Conservation (phyloP, 2,797 vertebrate genomes). For the Eulemur albifrons region DNA sequence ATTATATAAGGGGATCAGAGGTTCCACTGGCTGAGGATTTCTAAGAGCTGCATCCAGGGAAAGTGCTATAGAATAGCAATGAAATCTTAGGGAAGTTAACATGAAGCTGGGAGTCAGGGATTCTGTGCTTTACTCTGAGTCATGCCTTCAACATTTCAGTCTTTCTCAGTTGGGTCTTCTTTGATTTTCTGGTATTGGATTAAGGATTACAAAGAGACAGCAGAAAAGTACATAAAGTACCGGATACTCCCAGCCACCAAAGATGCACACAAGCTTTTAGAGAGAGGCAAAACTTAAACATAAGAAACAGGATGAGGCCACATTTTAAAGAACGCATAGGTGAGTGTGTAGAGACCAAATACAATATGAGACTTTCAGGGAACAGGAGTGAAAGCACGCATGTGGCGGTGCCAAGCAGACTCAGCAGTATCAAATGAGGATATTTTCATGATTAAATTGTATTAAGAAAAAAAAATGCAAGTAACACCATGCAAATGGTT, state of each 20-base stretch:
- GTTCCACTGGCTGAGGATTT: not conserved
- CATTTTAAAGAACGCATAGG: not conserved
- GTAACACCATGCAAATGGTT: not conserved
- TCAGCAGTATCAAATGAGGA: not conserved
- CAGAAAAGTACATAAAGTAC: not conserved
- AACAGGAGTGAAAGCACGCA: not conserved
- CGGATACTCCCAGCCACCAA: not conserved
- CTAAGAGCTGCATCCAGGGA: not conserved
- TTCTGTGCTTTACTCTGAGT: not conserved
- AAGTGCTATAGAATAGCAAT: not conserved
- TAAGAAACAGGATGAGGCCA: not conserved
- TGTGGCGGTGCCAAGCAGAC: not conserved
- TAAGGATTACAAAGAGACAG: not conserved
- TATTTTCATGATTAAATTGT: not conserved
- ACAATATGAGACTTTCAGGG: not conserved
- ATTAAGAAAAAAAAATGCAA: conserved; percentile 29
- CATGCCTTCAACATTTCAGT: not conserved
- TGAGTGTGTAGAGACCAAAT: not conserved
- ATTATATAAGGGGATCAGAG: not conserved
- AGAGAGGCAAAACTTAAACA: not conserved
- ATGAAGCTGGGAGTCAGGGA: not conserved
- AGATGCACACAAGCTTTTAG: not conserved
- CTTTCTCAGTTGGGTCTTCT: not conserved
- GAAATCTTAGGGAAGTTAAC: not conserved
- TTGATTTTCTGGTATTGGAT: not conserved